Evolutionary conservation across 2,888 invertebrate genomes (phyloP).

Genomic region (Drosophila fungiperda): DNA sequence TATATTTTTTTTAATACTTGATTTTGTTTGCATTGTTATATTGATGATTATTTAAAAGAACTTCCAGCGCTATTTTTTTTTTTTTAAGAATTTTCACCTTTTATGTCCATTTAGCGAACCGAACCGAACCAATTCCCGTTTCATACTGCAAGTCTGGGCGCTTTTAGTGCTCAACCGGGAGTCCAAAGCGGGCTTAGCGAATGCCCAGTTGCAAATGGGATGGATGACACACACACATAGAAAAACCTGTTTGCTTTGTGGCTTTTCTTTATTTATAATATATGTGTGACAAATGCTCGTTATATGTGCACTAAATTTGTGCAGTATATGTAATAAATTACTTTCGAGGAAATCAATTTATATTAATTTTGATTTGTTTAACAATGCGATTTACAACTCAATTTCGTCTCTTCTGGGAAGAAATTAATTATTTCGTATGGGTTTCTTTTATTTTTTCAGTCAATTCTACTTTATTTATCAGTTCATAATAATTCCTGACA

Average conservation of each 20-base stretch:
- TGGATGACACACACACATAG: slow-evolving; percentile 26
- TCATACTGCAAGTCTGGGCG: slow-evolving; percentile 74
- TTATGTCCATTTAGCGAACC: slow-evolving; percentile 71
- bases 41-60: slow-evolving; percentile 1
- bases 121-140: slow-evolving; percentile 80
- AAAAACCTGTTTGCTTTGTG: slow-evolving; percentile 56
- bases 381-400: neutral
- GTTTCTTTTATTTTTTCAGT: neutral
- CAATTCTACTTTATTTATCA: neutral
- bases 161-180: slow-evolving; percentile 62
- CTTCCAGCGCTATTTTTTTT: neutral
- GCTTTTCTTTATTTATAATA: neutral
- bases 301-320: neutral
- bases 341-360: neutral
- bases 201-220: slow-evolving; percentile 65
- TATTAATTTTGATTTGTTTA: neutral
- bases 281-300: neutral
- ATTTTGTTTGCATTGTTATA: neutral
- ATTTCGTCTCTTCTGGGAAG: neutral
- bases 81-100: slow-evolving; percentile 49
- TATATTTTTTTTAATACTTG: neutral
- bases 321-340: neutral
- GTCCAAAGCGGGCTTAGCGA: slow-evolving; percentile 63
- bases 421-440: neutral
- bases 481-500: neutral